Conservation (phyloP, 2,113 vertebrate genomes). For the Corythornis vintsioides region DNA sequence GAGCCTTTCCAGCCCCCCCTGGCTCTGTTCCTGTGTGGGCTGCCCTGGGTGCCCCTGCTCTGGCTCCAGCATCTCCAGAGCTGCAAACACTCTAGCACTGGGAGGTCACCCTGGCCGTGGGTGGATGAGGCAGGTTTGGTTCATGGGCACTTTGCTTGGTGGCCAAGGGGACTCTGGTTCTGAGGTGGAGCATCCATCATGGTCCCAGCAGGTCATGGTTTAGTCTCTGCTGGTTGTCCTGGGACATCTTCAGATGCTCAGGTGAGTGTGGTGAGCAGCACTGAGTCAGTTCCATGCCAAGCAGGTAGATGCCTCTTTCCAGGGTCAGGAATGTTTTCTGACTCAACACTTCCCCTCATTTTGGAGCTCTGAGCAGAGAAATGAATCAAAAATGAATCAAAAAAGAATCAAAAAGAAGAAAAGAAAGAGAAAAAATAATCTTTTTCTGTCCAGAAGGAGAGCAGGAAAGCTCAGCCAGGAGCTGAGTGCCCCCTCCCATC, state of each 20-base stretch:
- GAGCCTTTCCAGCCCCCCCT: no score
- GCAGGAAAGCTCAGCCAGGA: background rate
- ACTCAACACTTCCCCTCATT: background rate
- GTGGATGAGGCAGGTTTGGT: background rate
- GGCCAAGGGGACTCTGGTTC: background rate
- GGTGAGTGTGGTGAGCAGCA: background rate
- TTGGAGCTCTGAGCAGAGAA: background rate
- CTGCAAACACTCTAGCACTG: no score
- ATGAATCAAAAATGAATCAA: background rate
- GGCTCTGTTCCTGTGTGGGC: no score
- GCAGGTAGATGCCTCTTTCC: background rate
- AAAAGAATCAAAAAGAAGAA: no score
- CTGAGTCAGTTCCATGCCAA: background rate
- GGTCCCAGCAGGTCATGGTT: background rate
- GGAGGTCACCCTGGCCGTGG: background rate
- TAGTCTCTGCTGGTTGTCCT: background rate
- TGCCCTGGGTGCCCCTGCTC: no score
- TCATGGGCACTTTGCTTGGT: background rate
- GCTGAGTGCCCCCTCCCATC: background rate
- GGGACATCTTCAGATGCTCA: background rate
- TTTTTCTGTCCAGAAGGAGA: background rate
- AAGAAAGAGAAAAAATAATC: background rate
- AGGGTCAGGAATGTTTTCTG: background rate
- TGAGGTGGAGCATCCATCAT: fast-evolving
- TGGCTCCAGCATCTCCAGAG: no score